Conservation (phyloP, 2,113 vertebrate genomes). For the Oreochromis spilurus region DNA sequence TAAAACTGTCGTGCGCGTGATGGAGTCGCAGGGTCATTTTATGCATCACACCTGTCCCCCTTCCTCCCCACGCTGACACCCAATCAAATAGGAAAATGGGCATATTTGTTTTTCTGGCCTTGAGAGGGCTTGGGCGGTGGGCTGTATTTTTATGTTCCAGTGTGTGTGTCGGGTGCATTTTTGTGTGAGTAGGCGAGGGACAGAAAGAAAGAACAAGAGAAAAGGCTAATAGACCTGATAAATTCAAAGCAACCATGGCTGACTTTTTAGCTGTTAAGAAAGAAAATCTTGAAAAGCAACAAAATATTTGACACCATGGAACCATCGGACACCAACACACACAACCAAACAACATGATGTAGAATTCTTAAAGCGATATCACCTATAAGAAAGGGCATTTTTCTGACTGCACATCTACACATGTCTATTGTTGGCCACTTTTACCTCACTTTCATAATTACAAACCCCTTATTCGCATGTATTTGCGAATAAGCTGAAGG, state of each 20-base stretch:
- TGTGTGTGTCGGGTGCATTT: not conserved
- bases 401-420: not conserved
- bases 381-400: not conserved
- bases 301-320: not conserved
- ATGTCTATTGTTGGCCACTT: not conserved
- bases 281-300: not conserved
- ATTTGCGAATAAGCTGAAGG: not conserved
- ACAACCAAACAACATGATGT: not conserved
- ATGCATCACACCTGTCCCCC: constrained; percentile 72
- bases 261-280: not conserved
- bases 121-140: constrained; percentile 52
- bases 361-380: not conserved
- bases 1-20: constrained; percentile 73
- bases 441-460: not conserved
- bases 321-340: not conserved
- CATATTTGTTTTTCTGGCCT: constrained; percentile 76
- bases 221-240: not conserved
- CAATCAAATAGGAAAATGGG: constrained; percentile 73
- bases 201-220: not conserved
- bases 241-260: not conserved
- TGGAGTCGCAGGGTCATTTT: constrained; percentile 69
- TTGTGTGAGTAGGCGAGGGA: not conserved
- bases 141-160: constrained; percentile 22
- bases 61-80: constrained; percentile 56
- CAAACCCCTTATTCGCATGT: not conserved